These are phyloP conservation scores for Hestina assimilis DNA, from an alignment of 1,140 invertebrate species.

Conservation along the genomic window DNA sequence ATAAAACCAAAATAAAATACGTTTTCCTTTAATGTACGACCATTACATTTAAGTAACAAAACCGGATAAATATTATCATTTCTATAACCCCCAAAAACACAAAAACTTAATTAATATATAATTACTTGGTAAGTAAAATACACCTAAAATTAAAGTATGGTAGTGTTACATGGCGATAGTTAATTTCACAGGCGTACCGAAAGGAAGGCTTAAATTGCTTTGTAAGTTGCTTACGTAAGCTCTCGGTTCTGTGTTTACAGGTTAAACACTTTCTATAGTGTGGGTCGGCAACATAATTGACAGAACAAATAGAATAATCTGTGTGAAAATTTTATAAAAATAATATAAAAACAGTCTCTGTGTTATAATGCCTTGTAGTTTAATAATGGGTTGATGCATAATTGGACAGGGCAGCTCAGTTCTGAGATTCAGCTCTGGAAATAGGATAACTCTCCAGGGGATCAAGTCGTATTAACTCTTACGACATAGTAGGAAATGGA, in stretches of 20 bases:
- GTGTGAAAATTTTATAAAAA: conserved; percentile 1
- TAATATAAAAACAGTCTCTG: background rate
- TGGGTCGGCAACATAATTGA: background rate
- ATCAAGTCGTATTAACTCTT: too few relatives aligned
- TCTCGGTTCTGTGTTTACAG: conserved; percentile 5
- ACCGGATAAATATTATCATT: too few relatives aligned
- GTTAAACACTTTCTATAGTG: background rate
- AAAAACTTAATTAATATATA: too few relatives aligned
- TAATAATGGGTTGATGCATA: too few relatives aligned
- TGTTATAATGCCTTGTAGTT: background rate
- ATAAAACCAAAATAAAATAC: too few relatives aligned
- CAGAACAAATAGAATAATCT: background rate
- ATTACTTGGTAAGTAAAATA: background rate
- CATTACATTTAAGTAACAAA: too few relatives aligned
- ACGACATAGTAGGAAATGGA: too few relatives aligned
- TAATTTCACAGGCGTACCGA: conserved; percentile 4
- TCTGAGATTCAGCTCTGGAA: too few relatives aligned
- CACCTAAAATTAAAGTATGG: background rate
- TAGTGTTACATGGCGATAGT: background rate
- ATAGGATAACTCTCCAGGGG: too few relatives aligned
- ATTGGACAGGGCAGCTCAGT: too few relatives aligned
- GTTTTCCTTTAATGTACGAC: too few relatives aligned
- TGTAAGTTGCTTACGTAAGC: conserved; percentile 6
- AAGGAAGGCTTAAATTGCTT: conserved; percentile 15
- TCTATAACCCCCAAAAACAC: too few relatives aligned